phyloP scores from a whole-genome alignment of 2,888 invertebrate genomes.

The Sarcophaga caerulescens region DNA sequence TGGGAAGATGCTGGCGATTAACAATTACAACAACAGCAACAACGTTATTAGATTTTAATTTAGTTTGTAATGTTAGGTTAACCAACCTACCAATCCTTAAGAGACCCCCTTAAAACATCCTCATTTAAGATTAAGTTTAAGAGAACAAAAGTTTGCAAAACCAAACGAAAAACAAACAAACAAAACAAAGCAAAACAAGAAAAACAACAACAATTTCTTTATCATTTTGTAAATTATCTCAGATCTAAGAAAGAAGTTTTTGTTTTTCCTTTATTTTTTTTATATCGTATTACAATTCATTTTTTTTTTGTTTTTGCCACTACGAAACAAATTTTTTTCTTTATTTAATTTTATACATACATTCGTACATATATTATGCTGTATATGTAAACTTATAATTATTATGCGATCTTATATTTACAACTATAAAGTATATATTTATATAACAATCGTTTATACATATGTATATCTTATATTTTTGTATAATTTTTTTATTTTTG shows the following conservation, averaged over 20 bases:
- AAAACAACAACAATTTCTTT: constrained; percentile 13
- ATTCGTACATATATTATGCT: neutral
- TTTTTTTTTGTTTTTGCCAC: constrained; percentile 15
- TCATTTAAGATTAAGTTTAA: constrained; percentile 62
- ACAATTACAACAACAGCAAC: constrained; percentile 72
- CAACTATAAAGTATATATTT: too few species aligned
- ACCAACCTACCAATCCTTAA: neutral
- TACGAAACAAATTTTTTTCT: constrained; percentile 34
- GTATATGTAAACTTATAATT: too few species aligned
- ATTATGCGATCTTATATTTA: too few species aligned
- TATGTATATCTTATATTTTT: too few species aligned
- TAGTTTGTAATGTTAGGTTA: constrained; percentile 54
- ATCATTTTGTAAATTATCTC: constrained; percentile 61
- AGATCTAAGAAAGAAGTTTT: constrained; percentile 4
- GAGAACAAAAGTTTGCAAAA: constrained; percentile 41
- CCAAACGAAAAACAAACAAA: constrained; percentile 38
- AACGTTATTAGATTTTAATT: constrained; percentile 64
- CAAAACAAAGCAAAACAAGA: constrained; percentile 14
- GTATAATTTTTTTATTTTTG: too few species aligned
- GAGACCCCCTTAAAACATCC: neutral
- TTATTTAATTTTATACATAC: constrained; percentile 11
- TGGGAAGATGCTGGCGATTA: constrained; percentile 93
- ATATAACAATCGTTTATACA: too few species aligned
- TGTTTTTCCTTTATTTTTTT: neutral
- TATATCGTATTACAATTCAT: neutral